Evolutionary conservation across 2,113 vertebrate genomes (phyloP), one percentile per base, ranked within the genome.

Genomic region (Pedionomus torquatus): DNA sequence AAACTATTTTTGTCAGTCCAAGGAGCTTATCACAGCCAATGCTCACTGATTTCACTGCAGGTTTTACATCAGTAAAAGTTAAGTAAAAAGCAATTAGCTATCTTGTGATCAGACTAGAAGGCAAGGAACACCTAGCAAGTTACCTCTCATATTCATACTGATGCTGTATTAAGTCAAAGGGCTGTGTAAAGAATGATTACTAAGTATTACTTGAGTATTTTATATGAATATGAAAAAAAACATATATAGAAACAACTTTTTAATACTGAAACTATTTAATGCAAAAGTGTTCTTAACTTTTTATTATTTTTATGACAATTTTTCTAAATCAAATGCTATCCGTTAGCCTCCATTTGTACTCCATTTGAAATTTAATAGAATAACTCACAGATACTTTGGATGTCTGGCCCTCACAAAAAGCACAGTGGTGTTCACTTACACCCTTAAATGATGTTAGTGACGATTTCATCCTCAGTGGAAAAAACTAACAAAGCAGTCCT

Each of bases 401-500:
- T 25, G 2, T 31, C n/a, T 83, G 33, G 48, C 31, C 13, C 61
- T 35, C 35, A 76, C 46, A 66, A 74, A 84, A 18, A 46, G 9
- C 5, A 51, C 6, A 52, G 19, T 49, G 30, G 25, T 35, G 10
- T 46, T 6, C 25, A 25, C 41, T 68, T 69, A 82, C 25, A 43
- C 10, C 31, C 79, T 17, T 51, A 37, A 79, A 6, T 16, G n/a
- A 52, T 26, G 87, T 69, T 55, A 77, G 13, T 35, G 63, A 80
- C n/a, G 31, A 44, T 70, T 84, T 80, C 9, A 60, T 55, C 31
- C 48, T 61, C 15, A 4, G 24, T 28, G 23, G 0, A 5, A 35
- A 58, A 76, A 63, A 48, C n/a, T n/a, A 54, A 35, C 13, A 1
- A 0, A 0, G 9, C 10, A 10, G 18, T 57, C n/a, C 9, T 44